Conservation (phyloP, 2,888 invertebrate species). For the Drosophila prolongata region DNA sequence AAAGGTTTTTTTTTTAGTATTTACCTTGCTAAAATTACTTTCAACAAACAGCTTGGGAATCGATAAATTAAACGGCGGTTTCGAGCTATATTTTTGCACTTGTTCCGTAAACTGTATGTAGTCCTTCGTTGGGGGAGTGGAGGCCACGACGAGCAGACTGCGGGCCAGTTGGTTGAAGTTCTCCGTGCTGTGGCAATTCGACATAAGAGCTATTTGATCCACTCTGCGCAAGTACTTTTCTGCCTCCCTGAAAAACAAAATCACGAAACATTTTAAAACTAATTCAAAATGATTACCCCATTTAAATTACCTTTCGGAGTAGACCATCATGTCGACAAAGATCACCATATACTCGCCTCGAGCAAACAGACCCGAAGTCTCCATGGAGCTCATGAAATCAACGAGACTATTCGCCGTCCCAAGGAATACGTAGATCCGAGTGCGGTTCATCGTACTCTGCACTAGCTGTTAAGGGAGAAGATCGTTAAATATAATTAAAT, state of each 20-base stretch:
- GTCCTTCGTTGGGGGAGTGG: slow-evolving; percentile 91
- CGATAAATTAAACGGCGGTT: slow-evolving; percentile 92
- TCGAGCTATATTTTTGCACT: slow-evolving; percentile 91
- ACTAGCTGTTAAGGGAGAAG: slow-evolving; percentile 74
- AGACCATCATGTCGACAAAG: slow-evolving; percentile 96
- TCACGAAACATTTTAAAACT: no score
- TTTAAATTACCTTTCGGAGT: slow-evolving; percentile 87
- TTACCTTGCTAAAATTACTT: slow-evolving; percentile 85
- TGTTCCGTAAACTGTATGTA: slow-evolving; percentile 91
- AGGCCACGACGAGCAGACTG: slow-evolving; percentile 94
- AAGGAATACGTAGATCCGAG: slow-evolving; percentile 97
- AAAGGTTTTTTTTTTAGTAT: slow-evolving; percentile 1
- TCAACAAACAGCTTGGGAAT: slow-evolving; percentile 87
- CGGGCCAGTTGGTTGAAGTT: slow-evolving; percentile 88
- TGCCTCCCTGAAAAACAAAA: slow-evolving; percentile 86
- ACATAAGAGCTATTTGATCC: slow-evolving; percentile 86
- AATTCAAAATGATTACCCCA: neutral
- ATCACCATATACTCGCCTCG: slow-evolving; percentile 98
- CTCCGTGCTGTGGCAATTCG: slow-evolving; percentile 86
- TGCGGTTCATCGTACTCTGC: slow-evolving; percentile 93
- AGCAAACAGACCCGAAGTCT: slow-evolving; percentile 93
- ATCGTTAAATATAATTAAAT: no score
- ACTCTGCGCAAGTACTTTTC: slow-evolving; percentile 91
- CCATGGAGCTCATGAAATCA: slow-evolving; percentile 96
- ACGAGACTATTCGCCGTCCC: slow-evolving; percentile 93